phyloP scores from a whole-genome alignment of 1,140 invertebrate genomes.

The Aphelinus atriplicis region DNA sequence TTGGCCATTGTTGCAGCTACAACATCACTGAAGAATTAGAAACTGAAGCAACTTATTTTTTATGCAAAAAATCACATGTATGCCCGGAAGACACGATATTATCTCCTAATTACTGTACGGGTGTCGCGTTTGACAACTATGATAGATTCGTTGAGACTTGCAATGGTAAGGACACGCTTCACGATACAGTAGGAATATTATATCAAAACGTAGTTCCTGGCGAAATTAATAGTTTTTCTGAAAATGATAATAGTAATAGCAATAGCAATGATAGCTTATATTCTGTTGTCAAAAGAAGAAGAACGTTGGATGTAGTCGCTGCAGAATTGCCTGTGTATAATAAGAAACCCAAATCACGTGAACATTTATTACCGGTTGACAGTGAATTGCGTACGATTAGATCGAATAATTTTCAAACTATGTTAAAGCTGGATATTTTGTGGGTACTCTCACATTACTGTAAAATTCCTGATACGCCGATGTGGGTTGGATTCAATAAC shows the following conservation, averaged over 20 bases:
- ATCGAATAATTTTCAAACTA: too few species aligned
- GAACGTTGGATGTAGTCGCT: not conserved
- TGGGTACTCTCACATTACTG: not conserved
- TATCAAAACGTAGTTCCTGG: constrained; percentile 41
- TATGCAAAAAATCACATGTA: constrained; percentile 21
- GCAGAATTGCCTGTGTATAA: not conserved
- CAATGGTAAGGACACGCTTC: constrained; percentile 51
- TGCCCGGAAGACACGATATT: constrained; percentile 47
- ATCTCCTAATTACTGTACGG: constrained; percentile 45
- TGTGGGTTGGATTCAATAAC: constrained; percentile 48
- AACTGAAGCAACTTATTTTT: constrained; percentile 4
- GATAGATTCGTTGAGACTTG: constrained; percentile 53
- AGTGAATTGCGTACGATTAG: too few species aligned
- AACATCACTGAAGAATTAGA: constrained; percentile 13
- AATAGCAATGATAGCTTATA: too few species aligned
- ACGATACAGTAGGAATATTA: constrained; percentile 55
- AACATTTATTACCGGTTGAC: not conserved
- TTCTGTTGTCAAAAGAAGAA: too few species aligned
- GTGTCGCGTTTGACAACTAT: constrained; percentile 57
- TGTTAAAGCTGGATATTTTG: too few species aligned
- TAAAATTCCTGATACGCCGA: constrained; percentile 37
- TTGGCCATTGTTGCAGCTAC: constrained; percentile 34
- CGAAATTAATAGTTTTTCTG: too few species aligned
- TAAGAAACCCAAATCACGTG: not conserved
- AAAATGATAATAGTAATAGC: too few species aligned